phyloP scores from a whole-genome alignment of 2,797 vertebrate genomes.

The Arrhamphus sclerolepis region DNA sequence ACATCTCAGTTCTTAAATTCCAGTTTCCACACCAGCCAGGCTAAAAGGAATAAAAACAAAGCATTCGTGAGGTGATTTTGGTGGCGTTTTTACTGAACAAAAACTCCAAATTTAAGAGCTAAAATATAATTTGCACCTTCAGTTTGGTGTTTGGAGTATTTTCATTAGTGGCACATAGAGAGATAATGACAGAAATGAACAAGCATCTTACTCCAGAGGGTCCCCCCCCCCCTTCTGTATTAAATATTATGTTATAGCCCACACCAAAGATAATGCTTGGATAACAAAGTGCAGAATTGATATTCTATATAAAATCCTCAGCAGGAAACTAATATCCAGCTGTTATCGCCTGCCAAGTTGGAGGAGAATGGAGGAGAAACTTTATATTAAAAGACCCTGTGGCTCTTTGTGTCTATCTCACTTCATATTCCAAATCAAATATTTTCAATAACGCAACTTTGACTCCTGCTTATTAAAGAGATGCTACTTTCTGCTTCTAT shows the following conservation, averaged over 20 bases:
- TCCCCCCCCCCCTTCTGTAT: no score
- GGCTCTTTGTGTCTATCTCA: slow-evolving; percentile 39
- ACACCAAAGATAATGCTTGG: slow-evolving; percentile 44
- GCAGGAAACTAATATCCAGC: slow-evolving; percentile 67
- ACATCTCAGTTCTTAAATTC: not conserved
- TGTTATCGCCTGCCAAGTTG: slow-evolving; percentile 53
- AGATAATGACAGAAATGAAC: slow-evolving; percentile 19
- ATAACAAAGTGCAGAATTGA: slow-evolving; percentile 65
- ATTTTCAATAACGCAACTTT: slow-evolving; percentile 50
- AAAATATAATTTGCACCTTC: not conserved
- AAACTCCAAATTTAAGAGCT: not conserved
- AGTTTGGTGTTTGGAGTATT: not conserved
- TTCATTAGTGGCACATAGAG: not conserved
- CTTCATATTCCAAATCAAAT: slow-evolving; percentile 55
- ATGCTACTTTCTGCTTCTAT: slow-evolving; percentile 7
- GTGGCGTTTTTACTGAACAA: not conserved
- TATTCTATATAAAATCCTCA: slow-evolving; percentile 59
- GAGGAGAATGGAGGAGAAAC: slow-evolving; percentile 64
- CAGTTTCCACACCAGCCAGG: not conserved
- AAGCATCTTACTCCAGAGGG: slow-evolving; percentile 1
- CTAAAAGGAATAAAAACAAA: not conserved
- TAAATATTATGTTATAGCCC: slow-evolving; percentile 38
- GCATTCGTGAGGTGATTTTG: not conserved
- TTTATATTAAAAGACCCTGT: slow-evolving; percentile 69
- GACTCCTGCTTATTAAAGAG: slow-evolving; percentile 57